Percentiles rank a stretch among this genome's conserved stretches.
phyloP scores from a whole-genome alignment of 2,888 invertebrate species.

The Molorchus minor region DNA sequence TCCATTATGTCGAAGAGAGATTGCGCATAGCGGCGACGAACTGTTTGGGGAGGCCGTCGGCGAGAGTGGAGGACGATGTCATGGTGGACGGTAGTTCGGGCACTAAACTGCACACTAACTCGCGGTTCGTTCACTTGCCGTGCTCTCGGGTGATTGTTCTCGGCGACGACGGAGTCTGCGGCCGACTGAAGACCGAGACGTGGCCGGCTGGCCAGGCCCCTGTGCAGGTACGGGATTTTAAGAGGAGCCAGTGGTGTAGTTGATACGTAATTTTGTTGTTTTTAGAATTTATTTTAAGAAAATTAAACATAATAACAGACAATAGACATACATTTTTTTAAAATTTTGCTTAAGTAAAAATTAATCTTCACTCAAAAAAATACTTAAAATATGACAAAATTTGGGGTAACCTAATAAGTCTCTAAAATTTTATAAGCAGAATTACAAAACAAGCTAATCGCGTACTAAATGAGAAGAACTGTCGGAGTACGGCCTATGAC shows the following conservation, averaged over 20 bases:
- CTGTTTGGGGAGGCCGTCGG: constrained; percentile 90
- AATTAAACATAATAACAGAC: no score
- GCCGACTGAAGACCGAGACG: constrained; percentile 35
- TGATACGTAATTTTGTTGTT: no score
- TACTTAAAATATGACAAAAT: no score
- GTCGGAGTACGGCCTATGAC: no score
- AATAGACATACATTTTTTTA: no score
- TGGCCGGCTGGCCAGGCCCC: constrained; percentile 39
- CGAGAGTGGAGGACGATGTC: constrained; percentile 64
- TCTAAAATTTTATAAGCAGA: no score
- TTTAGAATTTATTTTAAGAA: no score
- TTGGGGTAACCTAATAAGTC: no score
- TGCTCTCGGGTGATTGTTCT: constrained; percentile 25
- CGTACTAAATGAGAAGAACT: no score
- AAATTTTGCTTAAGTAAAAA: no score
- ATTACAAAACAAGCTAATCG: no score
- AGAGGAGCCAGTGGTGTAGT: constrained; percentile 28
- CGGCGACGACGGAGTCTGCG: constrained; percentile 19
- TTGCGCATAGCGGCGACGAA: constrained; percentile 91
- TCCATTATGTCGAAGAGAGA: constrained; percentile 96
- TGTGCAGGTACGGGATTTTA: constrained; percentile 37
- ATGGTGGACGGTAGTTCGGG: constrained; percentile 7
- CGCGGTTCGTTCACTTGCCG: constrained; percentile 9
- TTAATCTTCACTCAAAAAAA: no score
- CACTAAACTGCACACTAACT: constrained; percentile 12